These are phyloP conservation scores for Corydoras sp. DNA, from an alignment of 2,113 vertebrate genomes.

Conservation along the genomic window DNA sequence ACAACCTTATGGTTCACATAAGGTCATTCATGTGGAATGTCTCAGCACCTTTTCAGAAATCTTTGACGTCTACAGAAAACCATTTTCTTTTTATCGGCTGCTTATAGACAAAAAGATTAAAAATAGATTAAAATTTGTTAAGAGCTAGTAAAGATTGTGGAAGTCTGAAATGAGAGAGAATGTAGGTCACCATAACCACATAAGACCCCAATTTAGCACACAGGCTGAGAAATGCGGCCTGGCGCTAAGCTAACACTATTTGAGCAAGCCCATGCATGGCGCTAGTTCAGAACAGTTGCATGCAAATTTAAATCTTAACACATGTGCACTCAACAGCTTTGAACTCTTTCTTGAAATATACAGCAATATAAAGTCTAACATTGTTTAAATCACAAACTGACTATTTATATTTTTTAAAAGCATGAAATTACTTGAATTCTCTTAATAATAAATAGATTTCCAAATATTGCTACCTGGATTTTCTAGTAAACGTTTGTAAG, in stretches of 20 bases:
- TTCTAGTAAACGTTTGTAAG: too few relatives aligned
- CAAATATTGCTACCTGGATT: too few relatives aligned
- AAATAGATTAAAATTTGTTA: constrained; percentile 37
- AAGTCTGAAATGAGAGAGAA: constrained; percentile 62
- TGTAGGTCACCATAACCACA: constrained; percentile 65
- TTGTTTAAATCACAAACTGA: too few relatives aligned
- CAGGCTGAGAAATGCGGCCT: constrained; percentile 21
- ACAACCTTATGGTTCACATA: constrained; percentile 56
- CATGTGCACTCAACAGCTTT: not conserved
- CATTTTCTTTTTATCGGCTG: constrained; percentile 40
- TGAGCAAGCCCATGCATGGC: constrained; percentile 3
- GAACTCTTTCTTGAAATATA: too few relatives aligned
- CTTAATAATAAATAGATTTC: too few relatives aligned
- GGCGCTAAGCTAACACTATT: constrained; percentile 5
- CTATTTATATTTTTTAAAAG: too few relatives aligned
- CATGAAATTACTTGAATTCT: too few relatives aligned
- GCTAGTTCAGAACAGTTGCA: not conserved
- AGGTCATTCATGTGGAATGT: constrained; percentile 53
- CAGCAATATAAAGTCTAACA: too few relatives aligned
- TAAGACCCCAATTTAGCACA: constrained; percentile 47
- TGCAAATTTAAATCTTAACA: constrained; percentile 7
- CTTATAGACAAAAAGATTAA: constrained; percentile 7
- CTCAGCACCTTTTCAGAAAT: constrained; percentile 56
- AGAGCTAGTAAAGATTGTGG: constrained; percentile 41
- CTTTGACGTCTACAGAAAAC: constrained; percentile 56